Evolutionary conservation across 2,888 invertebrate species (phyloP), one percentile per base, ranked within the genome.

Genomic region (Notodonta ziczac): DNA sequence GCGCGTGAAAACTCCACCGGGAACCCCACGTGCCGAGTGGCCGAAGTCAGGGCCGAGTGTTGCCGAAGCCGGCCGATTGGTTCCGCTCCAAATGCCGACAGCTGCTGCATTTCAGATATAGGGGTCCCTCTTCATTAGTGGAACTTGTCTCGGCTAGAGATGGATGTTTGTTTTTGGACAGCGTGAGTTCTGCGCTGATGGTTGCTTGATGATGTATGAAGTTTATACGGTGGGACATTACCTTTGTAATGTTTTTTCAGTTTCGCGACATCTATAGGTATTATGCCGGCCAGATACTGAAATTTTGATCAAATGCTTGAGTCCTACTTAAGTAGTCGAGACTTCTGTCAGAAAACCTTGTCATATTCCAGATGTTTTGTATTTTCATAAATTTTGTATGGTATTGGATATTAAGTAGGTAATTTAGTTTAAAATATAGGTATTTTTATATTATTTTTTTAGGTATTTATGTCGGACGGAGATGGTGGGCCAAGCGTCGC

Each of bases 91-190:
- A 86, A 92, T 90, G 87, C 84, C 86, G 84, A 88, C 93, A 93
- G 93, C 93, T 93, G 93, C 91, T 90, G 85, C 81, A 81, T 90
- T 93, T 93, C 92, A 89, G 90, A 90, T 79, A 82, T 87, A 81
- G 89, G 90, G 92, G 89, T 84, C 83, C 84, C 87, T 91, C 90
- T 93, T 93, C 93, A 93, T 93, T 93, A 93, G 90, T 85, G 84
- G 81, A 89, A 88, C 93, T 93, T 93, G 93, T 93, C 93, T 91
- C 86, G 77, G 73, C 82, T 78, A 65, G 88, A 93, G 92, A 93
- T 93, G 87, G 92, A 93, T 93, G 93, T 93, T 93, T 91, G 91
- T 93, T 92, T 91, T 90, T 87, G 90, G 89, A 87, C 88, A 86
- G 86, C 86, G 85, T 82, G 87, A 82, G 85, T 74, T 73, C 69